Percentiles rank a stretch among this genome's conserved stretches.
Conservation (phyloP, 2,113 vertebrate species). For the Manacus vitellinus region DNA sequence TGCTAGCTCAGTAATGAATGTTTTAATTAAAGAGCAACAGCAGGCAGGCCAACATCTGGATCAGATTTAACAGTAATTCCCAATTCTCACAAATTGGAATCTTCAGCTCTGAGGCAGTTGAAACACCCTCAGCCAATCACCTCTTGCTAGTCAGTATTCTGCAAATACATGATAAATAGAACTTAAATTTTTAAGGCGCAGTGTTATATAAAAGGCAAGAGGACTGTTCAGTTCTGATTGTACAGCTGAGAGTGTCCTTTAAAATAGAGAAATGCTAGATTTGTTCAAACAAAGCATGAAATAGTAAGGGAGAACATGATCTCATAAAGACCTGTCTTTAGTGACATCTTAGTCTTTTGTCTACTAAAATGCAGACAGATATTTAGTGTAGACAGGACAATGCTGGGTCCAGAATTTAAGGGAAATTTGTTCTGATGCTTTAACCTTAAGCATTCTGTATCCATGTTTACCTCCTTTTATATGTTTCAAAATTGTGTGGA, state of each 20-base stretch:
- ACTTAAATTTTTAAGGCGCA: not conserved
- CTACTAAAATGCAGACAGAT: not conserved
- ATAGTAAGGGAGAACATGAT: accelerated
- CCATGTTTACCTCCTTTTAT: not conserved
- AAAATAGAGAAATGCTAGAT: not conserved
- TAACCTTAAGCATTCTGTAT: not conserved
- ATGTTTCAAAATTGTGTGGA: not conserved
- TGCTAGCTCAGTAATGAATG: not conserved
- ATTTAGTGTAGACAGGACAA: not conserved
- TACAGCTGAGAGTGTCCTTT: not conserved
- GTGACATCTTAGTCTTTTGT: not conserved
- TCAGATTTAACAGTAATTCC: not conserved
- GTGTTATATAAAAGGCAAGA: not conserved
- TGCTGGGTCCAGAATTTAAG: not conserved
- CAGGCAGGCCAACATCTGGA: not conserved
- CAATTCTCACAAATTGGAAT: not conserved
- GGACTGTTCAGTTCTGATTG: not conserved
- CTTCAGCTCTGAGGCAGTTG: not conserved
- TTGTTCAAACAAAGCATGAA: not conserved
- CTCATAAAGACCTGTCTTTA: not conserved
- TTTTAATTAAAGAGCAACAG: constrained; percentile 28
- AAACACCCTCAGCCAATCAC: not conserved
- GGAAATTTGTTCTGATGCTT: not conserved
- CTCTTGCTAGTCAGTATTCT: not conserved
- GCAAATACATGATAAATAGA: not conserved